Base-by-base conservation (phyloP, 2,797 vertebrate genomes). In the Microcaecilia unicolor region DNA sequence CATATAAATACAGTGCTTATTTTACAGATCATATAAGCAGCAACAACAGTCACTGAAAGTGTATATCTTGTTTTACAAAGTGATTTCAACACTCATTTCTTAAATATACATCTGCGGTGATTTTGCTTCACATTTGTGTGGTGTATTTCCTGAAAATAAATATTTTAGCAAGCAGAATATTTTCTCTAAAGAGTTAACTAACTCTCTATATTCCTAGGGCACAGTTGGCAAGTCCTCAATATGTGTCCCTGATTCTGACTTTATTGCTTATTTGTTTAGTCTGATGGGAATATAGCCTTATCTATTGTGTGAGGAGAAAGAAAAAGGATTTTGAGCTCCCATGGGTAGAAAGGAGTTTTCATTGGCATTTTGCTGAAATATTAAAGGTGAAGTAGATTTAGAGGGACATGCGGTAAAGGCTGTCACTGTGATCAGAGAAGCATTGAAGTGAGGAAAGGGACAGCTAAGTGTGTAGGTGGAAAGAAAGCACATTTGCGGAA, bases 361-460 rank as follows among this genome's bases (percentile, higher is more conserved):
- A 67, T 64, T 77, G 76, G 68, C 67, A 80, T 84, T 83, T 86
- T 67, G 74, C 66, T 76, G 74, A 85, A 88, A 87, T 86, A 86
- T 85, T 88, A 84, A 87, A 81, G 69, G 64, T 73, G 81, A 84
- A 75, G 72, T 51, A 78, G 61, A 83, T 81, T 77, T 54, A 33
- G 67, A 53, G 67, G 31, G 68, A 78, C 74, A 70, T 52, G 61
- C 58, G 76, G 72, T 71, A 78, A 80, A 83, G 72, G 46, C 79
- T 80, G 76, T 78, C 78, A 79, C 56, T 57, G 54, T 71, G 55
- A 85, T 89, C 76, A 83, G 51, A 74, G 66, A 81, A 51, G 72
- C 69, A 68, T 26, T 69, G 65, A 55, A 53, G 58, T 73, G 69
- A 77, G 55, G 58, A 71, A 68, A 80, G 63, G 64, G 70, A 69